Base-by-base conservation (phyloP, 2,888 invertebrate species). In the Bruchidius siliquastri region DNA sequence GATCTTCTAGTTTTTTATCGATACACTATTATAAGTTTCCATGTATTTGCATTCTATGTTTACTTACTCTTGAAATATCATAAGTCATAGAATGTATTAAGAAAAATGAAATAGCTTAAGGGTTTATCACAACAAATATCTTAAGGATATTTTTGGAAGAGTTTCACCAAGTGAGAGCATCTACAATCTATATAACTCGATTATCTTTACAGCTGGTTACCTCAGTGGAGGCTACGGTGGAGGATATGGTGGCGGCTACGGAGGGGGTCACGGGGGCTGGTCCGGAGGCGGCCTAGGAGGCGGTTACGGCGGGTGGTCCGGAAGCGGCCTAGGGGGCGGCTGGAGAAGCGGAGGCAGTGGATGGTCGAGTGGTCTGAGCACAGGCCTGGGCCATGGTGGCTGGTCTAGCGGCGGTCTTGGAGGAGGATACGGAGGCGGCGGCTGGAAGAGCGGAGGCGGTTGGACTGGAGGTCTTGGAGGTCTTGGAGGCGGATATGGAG, bases 321-420 rank as follows among this genome's bases (percentile, higher is more conserved):
- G 26, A 26, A 8, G 26, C 26, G 75, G 74, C 18, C 71, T 69
- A 20, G 74, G 74, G 30, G 30, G 67, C 21, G 70, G 73, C 20
- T 74, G 74, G n/a, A 74, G 76, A 26, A 66, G 22, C 21, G 76
- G 75, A 18, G 71, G 73, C 22, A 70, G 67, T 26, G 74, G 77
- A 20, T 71, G 73, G 22, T 20, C 30, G 0, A 70, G 71, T 21
- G 70, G 74, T 21, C 67, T 71, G 69, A 67, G 72, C 69, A 72
- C 74, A 20, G 74, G 71, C 0, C 20, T 66, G 22, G 22, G 71
- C 0, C 20, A 49, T n/a, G 22, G 22, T 30, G 71, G 71, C 0
- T 71, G 49, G 71, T 22, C 20, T 6, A 20, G 71, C n/a, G 71
- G 71, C 66, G 67, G 72, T 71, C 30, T 49, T 67, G 71, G 74